Evolutionary conservation across 2,797 vertebrate species (phyloP).

Genomic region (Falco rusticolus): DNA sequence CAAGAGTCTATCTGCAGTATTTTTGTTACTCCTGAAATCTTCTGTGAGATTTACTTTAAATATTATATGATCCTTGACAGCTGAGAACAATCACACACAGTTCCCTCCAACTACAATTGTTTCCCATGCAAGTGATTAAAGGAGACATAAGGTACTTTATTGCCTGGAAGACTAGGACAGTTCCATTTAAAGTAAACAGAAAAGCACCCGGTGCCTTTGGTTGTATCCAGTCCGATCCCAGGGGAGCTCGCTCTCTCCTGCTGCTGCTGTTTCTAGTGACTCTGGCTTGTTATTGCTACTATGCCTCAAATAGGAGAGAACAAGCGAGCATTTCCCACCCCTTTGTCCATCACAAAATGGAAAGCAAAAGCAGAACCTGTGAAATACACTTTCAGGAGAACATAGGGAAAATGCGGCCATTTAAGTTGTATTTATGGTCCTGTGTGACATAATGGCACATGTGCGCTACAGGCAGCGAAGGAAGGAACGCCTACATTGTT

Average conservation of each 20-base stretch:
- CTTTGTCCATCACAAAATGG: neutral
- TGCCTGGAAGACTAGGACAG: neutral
- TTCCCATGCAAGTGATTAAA: neutral
- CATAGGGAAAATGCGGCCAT: neutral
- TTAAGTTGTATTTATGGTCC: neutral
- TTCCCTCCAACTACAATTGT: neutral
- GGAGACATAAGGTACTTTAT: neutral
- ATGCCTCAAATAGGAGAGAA: neutral
- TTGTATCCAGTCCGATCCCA: neutral
- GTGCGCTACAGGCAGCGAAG: neutral
- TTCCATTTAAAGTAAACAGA: neutral
- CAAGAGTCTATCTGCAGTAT: rapidly evolving
- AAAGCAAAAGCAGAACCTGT: neutral
- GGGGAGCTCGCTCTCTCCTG: neutral
- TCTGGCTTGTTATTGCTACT: neutral
- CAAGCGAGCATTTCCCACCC: neutral
- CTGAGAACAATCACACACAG: neutral
- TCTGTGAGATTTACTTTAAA: neutral
- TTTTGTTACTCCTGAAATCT: neutral
- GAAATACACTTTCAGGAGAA: neutral
- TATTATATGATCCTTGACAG: neutral
- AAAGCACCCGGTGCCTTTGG: rapidly evolving
- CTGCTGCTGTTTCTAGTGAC: neutral
- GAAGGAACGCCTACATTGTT: neutral
- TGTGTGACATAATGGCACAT: neutral